A percentile compares a stretch with the other conserved stretches of the same genome.
Conservation (phyloP, 2,888 invertebrate genomes). For the Selenia dentaria region DNA sequence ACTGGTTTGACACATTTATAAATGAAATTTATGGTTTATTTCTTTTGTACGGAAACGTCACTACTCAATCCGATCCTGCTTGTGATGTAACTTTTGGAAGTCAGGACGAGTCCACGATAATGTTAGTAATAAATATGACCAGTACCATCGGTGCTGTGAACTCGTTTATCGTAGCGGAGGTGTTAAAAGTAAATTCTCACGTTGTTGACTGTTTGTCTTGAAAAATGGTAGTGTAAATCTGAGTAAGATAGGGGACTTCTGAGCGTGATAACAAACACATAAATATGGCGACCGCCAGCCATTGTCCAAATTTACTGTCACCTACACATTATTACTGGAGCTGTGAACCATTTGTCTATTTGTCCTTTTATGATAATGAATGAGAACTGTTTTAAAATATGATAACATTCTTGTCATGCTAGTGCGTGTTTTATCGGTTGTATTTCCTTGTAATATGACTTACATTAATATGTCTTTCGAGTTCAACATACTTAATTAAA, state of each 20-base stretch:
- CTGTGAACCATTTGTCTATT: slow-evolving; percentile 35
- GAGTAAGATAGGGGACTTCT: slow-evolving; percentile 67
- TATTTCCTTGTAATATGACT: background rate
- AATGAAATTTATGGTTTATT: slow-evolving; percentile 22
- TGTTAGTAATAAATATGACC: slow-evolving; percentile 28
- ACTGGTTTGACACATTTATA: slow-evolving; percentile 21
- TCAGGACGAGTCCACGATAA: slow-evolving; percentile 12
- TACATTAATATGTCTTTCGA: background rate
- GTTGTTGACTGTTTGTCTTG: slow-evolving; percentile 65
- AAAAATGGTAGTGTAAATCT: slow-evolving; percentile 66
- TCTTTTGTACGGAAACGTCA: slow-evolving; percentile 24
- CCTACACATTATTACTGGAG: slow-evolving; percentile 54
- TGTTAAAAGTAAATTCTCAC: slow-evolving; percentile 63
- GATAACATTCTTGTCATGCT: slow-evolving; percentile 4
- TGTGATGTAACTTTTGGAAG: slow-evolving; percentile 12
- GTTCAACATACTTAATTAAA: background rate
- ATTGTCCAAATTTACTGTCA: slow-evolving; percentile 71
- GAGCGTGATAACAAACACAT: slow-evolving; percentile 77
- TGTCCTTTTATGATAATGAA: slow-evolving; percentile 27
- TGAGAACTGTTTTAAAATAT: slow-evolving; percentile 11
- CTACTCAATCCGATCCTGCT: slow-evolving; percentile 23
- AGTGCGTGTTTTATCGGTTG: background rate
- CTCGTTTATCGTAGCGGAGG: slow-evolving; percentile 51
- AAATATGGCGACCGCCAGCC: slow-evolving; percentile 68
- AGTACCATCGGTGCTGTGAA: slow-evolving; percentile 45